Evolutionary conservation across 2,797 vertebrate species (phyloP).

Genomic region (Emydoidea blandingii): DNA sequence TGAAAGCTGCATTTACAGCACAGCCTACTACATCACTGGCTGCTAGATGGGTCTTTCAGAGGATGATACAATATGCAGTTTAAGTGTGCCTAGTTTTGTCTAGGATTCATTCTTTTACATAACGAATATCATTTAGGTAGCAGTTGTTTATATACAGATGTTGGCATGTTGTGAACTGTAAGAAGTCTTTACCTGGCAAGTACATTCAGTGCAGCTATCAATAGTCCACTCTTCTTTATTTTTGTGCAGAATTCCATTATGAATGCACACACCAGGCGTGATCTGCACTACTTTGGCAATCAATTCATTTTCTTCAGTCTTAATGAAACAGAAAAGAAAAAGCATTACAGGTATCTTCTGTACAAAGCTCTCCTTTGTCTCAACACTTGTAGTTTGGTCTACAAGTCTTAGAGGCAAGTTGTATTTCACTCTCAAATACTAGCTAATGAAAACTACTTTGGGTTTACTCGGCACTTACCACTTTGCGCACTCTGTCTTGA

Average conservation of each 20-base stretch:
- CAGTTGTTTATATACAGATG: not conserved
- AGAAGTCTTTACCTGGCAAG: constrained; percentile 90
- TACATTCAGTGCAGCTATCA: constrained; percentile 97
- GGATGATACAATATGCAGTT: not conserved
- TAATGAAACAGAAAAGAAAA: constrained; percentile 9
- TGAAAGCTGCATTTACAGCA: not conserved
- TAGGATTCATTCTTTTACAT: not conserved
- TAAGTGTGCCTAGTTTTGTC: not conserved
- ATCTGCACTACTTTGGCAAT: constrained; percentile 82
- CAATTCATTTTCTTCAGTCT: constrained; percentile 86
- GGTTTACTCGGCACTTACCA: constrained; percentile 85
- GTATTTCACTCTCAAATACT: not conserved
- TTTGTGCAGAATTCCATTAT: constrained; percentile 90
- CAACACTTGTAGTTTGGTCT: not conserved
- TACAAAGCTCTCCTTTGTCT: not conserved
- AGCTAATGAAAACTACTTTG: not conserved
- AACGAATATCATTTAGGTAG: not conserved
- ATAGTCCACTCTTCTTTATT: constrained; percentile 96
- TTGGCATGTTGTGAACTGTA: not conserved
- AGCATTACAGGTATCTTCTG: not conserved
- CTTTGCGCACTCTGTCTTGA: constrained; percentile 89
- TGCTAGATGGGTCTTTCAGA: not conserved
- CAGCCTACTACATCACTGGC: not conserved
- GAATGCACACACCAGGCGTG: constrained; percentile 87
- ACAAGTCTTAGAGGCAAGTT: not conserved